Conservation (phyloP, 2,113 vertebrate species). For the Macrotus californicus region DNA sequence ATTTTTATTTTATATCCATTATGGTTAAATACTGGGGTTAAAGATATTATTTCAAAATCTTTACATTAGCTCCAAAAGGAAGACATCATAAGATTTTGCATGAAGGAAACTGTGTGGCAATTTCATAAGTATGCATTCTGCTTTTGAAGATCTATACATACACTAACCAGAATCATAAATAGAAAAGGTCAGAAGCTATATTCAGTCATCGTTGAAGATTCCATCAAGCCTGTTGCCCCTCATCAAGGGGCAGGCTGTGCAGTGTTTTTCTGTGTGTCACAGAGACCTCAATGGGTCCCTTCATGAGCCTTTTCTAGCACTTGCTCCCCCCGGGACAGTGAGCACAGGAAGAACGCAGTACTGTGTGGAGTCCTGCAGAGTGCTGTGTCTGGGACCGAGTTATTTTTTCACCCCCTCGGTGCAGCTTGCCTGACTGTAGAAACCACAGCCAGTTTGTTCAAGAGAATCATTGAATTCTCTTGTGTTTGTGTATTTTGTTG, state of each 20-base stretch:
- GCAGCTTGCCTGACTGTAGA: not conserved
- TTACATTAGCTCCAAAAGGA: constrained; percentile 2
- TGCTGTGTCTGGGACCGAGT: not conserved
- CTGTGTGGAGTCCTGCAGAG: not conserved
- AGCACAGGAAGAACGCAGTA: not conserved
- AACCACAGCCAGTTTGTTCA: not conserved
- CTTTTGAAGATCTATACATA: not conserved
- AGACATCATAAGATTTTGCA: not conserved
- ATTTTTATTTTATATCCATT: not conserved
- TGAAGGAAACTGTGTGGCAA: not conserved
- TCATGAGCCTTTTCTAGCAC: not conserved
- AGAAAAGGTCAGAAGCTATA: not conserved
- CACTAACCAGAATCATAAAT: not conserved
- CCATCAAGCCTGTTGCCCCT: not conserved
- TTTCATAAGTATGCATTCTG: not conserved
- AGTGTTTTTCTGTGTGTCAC: constrained; percentile 26
- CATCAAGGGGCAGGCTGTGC: not conserved
- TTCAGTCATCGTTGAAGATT: not conserved
- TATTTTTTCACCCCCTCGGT: not conserved
- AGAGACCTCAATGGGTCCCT: constrained; percentile 39
- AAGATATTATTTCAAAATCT: not conserved
- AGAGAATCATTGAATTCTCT: not conserved
- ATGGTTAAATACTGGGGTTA: not conserved
- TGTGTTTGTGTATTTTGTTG: not conserved
- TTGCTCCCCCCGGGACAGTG: not conserved